A percentile compares a stretch with the other conserved stretches of the same genome.
phyloP scores from a whole-genome alignment of 1,140 invertebrate genomes.

The Phthorimaea operculella region DNA sequence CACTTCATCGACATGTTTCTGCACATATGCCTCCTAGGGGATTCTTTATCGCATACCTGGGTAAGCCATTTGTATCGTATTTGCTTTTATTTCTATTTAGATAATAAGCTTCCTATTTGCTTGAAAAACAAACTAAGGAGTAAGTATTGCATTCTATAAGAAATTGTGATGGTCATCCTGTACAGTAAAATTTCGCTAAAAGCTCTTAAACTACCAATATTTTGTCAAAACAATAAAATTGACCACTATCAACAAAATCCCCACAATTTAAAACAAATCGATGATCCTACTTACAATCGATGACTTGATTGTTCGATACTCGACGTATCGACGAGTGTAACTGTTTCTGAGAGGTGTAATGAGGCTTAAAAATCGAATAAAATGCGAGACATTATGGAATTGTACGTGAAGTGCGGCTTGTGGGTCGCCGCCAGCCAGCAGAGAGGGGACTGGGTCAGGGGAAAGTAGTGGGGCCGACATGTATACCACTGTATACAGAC shows the following conservation, averaged over 20 bases:
- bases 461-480: constrained; percentile 51
- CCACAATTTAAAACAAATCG: constrained; percentile 6
- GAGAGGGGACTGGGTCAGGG: constrained; percentile 63
- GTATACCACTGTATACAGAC: constrained; percentile 26
- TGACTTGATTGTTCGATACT: constrained; percentile 20
- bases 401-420: constrained; percentile 33
- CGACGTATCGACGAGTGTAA: constrained; percentile 44
- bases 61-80: too few species aligned
- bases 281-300: constrained; percentile 17
- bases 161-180: not conserved
- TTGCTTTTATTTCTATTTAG: too few species aligned
- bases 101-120: too few species aligned
- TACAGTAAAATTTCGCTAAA: not conserved
- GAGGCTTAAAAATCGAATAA: constrained; percentile 48
- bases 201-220: not conserved
- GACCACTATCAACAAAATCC: not conserved
- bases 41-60: too few species aligned
- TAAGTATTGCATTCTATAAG: not conserved
- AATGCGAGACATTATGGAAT: constrained; percentile 59
- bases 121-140: too few species aligned
- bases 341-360: constrained; percentile 43
- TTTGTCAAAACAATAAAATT: not conserved
- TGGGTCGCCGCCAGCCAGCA: constrained; percentile 39
- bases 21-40: too few species aligned
- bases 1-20: too few species aligned